Evolutionary conservation across 1,140 invertebrate species (phyloP), one percentile per base, ranked within the genome.

Genomic region (Lordiphosa mommai): DNA sequence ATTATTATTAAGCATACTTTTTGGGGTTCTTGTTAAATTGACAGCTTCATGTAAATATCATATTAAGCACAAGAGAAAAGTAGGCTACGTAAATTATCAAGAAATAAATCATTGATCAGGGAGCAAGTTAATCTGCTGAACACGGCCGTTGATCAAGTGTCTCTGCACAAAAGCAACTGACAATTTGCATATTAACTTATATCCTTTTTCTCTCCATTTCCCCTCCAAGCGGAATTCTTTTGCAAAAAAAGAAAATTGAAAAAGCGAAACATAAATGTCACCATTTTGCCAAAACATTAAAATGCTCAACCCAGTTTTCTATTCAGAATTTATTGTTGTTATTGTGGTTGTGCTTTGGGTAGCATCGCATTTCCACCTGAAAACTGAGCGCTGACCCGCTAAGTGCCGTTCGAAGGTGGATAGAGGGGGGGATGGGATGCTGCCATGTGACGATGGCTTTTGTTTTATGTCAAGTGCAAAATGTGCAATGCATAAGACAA

Each of bases 401-500:
- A 82, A 80, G 74, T 80, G 40, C 65, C 65, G 70, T 80, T 80
- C 70, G 65, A 80, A 51, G 51, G 20, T 41, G 12, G 3, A 14
- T 41, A 27, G 6, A 27, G 5, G 4, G 5, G 23, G 4, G n/a
- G 38, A 2, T 17, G n/a, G 13, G 7, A n/a, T 1, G 12, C 46
- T 33, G 17, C 49, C 52, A 17, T 48, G 32, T 44, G 34, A 16
- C 38, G 33, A 16, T 61, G 56, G 50, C 61, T 71, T 82, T 79
- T 68, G 68, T 76, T 64, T 52, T 32, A 53, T 59, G 55, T 64
- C 67, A 84, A 84, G 76, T 84, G 76, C 57, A 67, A 82, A 82
- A 72, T 84, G 72, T 82, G 77, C 76, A 84, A 84, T 64, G 64
- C 74, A 69, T 56, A 72, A 73, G 63, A 79, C 74, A 79, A 79